These are phyloP conservation scores for Platysteira castanea DNA, from an alignment of 2,113 vertebrate species.

Conservation along the genomic window DNA sequence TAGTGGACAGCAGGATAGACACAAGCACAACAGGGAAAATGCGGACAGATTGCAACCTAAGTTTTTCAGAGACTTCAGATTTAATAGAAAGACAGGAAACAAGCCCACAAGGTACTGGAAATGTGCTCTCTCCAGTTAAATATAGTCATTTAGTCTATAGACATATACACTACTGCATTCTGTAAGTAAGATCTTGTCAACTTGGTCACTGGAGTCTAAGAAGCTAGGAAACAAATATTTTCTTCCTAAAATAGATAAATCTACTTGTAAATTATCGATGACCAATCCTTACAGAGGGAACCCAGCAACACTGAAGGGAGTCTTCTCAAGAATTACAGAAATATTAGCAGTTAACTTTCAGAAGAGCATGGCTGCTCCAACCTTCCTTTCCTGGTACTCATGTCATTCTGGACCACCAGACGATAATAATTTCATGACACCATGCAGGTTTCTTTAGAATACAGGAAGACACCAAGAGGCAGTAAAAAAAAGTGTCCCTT, in stretches of 20 bases:
- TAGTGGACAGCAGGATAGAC: rapidly evolving
- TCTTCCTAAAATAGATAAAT: background rate
- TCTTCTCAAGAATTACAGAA: background rate
- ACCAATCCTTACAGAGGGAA: background rate
- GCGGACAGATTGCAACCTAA: background rate
- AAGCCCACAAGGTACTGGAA: background rate
- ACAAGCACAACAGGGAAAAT: background rate
- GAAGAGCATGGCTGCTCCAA: background rate
- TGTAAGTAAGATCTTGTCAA: background rate
- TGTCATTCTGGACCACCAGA: background rate
- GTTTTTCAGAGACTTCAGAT: background rate
- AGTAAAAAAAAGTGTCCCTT: background rate
- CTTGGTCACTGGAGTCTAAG: background rate
- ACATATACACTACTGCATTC: background rate
- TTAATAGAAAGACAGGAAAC: background rate
- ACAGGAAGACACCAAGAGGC: background rate
- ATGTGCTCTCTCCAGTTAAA: background rate
- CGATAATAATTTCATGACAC: background rate
- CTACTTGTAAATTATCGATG: background rate
- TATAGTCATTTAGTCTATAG: background rate
- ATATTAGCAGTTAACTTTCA: background rate
- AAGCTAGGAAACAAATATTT: background rate
- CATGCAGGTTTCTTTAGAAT: background rate
- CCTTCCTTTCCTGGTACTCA: background rate
- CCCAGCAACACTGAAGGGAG: background rate